phyloP scores from a whole-genome alignment of 2,888 invertebrate species.

The Harpalus rubripes region DNA sequence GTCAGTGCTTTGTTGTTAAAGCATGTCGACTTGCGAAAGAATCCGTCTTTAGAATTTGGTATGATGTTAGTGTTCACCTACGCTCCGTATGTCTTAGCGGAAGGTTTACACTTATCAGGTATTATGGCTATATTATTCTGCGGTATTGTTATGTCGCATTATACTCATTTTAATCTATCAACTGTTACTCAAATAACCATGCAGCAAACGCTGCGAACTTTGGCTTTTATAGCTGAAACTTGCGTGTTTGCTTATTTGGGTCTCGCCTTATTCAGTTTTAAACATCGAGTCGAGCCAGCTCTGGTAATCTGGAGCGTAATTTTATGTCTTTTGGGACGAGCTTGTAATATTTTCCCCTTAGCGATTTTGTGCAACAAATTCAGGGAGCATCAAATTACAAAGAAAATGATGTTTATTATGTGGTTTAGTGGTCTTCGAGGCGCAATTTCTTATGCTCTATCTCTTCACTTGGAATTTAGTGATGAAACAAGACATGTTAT shows the following conservation, averaged over 20 bases:
- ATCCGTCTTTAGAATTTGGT: conserved; percentile 98
- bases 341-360: conserved; percentile 97
- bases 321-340: conserved; percentile 94
- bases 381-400: conserved; percentile 97
- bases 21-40: conserved; percentile 96
- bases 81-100: conserved; percentile 98
- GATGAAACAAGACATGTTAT: conserved; percentile 97
- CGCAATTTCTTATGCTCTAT: conserved; percentile 98
- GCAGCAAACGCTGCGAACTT: conserved; percentile 98
- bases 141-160: conserved; percentile 99
- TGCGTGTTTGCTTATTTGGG: conserved; percentile 99
- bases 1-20: conserved; percentile 95
- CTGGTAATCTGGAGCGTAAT: conserved; percentile 97
- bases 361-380: conserved; percentile 96
- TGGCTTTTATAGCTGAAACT: conserved; percentile 98
- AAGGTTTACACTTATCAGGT: conserved; percentile 85
- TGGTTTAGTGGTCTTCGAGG: conserved; percentile 99
- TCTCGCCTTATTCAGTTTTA: conserved; percentile 95
- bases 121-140: conserved; percentile 99
- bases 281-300: conserved; percentile 94
- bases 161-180: conserved; percentile 98
- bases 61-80: conserved; percentile 99
- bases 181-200: conserved; percentile 99
- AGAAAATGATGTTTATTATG: conserved; percentile 99
- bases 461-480: conserved; percentile 95